phyloP scores from a whole-genome alignment of 2,113 vertebrate genomes.

The Corythornis cristatus region DNA sequence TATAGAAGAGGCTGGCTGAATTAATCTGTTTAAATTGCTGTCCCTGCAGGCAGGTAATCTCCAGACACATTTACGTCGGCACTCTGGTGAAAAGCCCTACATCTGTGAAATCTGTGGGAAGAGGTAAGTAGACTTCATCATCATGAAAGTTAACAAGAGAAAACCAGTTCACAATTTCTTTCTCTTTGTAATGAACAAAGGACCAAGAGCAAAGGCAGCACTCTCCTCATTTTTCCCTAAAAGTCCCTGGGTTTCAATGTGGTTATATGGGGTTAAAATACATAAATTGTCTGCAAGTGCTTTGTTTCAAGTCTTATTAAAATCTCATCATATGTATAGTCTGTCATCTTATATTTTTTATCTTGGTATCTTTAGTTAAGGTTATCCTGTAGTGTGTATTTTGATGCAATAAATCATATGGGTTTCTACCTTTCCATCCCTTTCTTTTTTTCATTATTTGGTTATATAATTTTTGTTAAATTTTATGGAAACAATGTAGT shows the following conservation, averaged over 20 bases:
- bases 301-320: not conserved
- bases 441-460: not conserved
- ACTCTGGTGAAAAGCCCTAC: constrained; percentile 96
- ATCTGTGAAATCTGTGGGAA: constrained; percentile 98
- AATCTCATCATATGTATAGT: not conserved
- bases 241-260: not conserved
- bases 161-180: not conserved
- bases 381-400: not conserved
- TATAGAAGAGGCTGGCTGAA: not conserved
- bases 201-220: not conserved
- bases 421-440: not conserved
- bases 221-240: not conserved
- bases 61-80: constrained; percentile 93
- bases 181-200: not conserved
- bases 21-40: constrained; percentile 12
- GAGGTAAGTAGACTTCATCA: constrained; percentile 79
- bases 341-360: not conserved
- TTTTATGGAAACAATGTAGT: not conserved
- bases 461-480: not conserved
- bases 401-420: not conserved
- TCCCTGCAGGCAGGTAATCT: constrained; percentile 91
- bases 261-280: not conserved
- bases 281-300: not conserved
- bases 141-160: not conserved
- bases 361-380: not conserved